Conservation (phyloP, 2,888 invertebrate genomes). For the Macroteleia sp. region DNA sequence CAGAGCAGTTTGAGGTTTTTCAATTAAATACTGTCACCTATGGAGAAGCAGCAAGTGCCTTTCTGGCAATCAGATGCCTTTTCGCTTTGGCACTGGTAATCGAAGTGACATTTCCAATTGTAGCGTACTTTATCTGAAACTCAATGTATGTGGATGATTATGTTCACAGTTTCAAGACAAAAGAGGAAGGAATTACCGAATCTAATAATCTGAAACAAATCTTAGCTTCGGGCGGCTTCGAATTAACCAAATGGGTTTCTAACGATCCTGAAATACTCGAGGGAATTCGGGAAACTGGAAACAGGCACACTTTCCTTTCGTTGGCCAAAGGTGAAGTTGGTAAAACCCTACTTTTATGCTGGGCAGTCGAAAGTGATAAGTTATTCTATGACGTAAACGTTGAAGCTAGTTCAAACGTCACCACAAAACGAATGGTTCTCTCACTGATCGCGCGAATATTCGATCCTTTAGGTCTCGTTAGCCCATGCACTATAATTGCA, state of each 20-base stretch:
- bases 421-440: neutral
- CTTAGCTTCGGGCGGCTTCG: neutral
- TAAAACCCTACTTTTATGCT: neutral
- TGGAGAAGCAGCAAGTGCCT: neutral
- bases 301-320: too few species aligned
- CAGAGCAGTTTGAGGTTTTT: neutral
- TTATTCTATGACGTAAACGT: neutral
- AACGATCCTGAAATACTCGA: neutral
- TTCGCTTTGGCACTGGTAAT: neutral
- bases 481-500: neutral
- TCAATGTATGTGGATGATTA: neutral
- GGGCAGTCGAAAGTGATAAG: neutral
- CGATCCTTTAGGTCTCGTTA: neutral
- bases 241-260: neutral
- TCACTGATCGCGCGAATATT: neutral
- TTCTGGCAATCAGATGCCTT: slow-evolving; percentile 1
- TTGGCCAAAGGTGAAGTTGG: neutral
- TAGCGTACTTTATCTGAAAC: neutral
- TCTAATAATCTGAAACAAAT: neutral
- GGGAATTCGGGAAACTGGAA: too few species aligned
- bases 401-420: neutral
- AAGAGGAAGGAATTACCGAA: neutral
- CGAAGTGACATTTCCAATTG: neutral
- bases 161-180: neutral
- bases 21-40: neutral